phyloP scores from a whole-genome alignment of 2,797 vertebrate species.

The Stomatorhinus walkeri region DNA sequence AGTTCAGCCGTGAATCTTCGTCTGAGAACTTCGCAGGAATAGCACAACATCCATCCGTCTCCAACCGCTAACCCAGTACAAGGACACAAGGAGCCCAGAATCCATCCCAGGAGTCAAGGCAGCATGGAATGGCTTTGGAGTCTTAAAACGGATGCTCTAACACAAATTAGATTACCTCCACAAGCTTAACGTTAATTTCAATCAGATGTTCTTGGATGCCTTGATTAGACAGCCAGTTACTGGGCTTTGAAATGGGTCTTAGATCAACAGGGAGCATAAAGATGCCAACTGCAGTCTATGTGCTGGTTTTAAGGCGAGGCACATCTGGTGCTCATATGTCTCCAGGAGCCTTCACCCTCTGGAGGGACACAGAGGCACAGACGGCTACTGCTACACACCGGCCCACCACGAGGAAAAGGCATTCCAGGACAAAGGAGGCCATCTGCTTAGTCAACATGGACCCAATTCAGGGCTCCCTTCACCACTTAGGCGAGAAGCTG shows the following conservation, averaged over 20 bases:
- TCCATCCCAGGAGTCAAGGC: neutral
- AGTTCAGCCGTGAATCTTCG: neutral
- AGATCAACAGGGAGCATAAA: neutral
- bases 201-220: neutral
- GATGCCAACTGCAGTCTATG: neutral
- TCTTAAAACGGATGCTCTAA: neutral
- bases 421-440: neutral
- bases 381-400: neutral
- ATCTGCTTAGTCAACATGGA: neutral
- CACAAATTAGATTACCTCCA: neutral
- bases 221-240: neutral
- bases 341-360: neutral
- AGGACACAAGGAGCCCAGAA: neutral
- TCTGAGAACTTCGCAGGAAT: neutral
- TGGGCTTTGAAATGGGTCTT: neutral
- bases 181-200: neutral
- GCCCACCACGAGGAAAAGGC: neutral
- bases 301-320: conserved; percentile 6
- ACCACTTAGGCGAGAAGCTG: neutral
- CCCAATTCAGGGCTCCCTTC: neutral
- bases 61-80: neutral
- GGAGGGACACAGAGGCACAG: neutral
- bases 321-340: conserved; percentile 44
- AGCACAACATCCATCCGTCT: neutral
- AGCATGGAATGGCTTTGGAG: neutral